phyloP scores from a whole-genome alignment of 2,113 vertebrate species.

The Casuarius casuarius region DNA sequence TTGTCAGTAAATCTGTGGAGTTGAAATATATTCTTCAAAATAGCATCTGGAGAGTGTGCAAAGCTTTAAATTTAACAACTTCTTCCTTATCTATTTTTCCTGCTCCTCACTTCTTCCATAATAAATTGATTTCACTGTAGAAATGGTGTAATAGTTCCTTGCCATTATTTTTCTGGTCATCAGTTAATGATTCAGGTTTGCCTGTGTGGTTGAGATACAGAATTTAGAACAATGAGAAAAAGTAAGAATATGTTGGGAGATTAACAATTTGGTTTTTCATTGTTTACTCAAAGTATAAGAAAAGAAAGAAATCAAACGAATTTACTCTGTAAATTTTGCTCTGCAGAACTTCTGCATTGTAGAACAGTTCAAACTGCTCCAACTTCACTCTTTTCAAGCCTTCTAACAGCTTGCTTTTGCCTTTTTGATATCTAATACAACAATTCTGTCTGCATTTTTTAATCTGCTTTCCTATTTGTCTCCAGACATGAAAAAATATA shows the following conservation, averaged over 20 bases:
- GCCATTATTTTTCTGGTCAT: background rate
- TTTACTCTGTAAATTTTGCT: background rate
- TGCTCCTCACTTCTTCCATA: background rate
- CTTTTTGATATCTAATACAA: background rate
- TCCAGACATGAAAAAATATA: background rate
- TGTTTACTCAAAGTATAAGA: background rate
- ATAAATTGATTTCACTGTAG: background rate
- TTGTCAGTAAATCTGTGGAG: background rate
- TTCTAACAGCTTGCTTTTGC: background rate
- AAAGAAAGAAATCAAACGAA: background rate
- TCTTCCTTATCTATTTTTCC: slow-evolving; percentile 28
- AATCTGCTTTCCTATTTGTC: background rate
- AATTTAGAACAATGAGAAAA: background rate
- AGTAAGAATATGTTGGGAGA: background rate
- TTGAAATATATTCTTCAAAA: background rate
- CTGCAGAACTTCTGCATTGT: background rate
- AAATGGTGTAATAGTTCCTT: background rate
- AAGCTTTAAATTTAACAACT: background rate
- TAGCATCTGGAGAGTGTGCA: background rate
- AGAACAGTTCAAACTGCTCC: background rate
- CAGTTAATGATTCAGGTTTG: background rate
- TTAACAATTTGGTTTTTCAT: background rate
- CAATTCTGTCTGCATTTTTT: background rate
- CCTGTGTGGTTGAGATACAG: background rate
- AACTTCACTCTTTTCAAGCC: background rate